Evolutionary conservation across 2,888 invertebrate species (phyloP), one percentile per base, ranked within the genome.

Genomic region (Crepidodera aurea): DNA sequence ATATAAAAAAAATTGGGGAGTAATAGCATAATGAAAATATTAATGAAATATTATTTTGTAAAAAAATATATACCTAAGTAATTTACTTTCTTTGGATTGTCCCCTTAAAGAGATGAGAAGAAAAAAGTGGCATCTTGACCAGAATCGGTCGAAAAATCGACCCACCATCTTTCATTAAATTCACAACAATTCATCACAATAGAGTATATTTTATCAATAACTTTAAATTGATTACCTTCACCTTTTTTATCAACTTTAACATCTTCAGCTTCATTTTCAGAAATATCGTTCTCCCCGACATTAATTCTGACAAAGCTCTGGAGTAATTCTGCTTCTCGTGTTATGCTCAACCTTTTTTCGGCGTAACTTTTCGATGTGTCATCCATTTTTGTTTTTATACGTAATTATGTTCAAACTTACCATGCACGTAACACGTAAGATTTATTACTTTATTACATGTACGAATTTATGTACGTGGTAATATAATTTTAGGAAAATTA

Each of bases 281-380:
- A 66, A 16, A 54, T 58, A 42, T 68, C 86, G 3, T 85, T 84
- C 19, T 85, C 84, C 1, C 85, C 86, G 5, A 86, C 81, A 22
- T 87, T 90, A 13, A 90, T 86, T 51, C 92, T 84, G 12, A 91
- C 89, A 77, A 91, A 93, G 77, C 92, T 92, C 81, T 92, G 91
- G 13, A 93, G 78, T 71, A 92, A 86, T 76, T 93, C 92, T 87
- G 74, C 89, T 85, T 44, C 87, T 86, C 25, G 87, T 84, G 55
- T 88, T 51, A 72, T 75, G 51, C 70, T 77, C 19, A 78, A 67
- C 10, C 74, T 68, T 67, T 69, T 72, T 51, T 72, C 74, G 1
- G 72, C 71, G 57, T 68, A 67, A 12, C 60, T 66, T 65, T 71
- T 71, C 18, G 65, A 46, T 6, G 57, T 56, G 16, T 69, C 69